Evolutionary conservation across 2,797 vertebrate genomes (phyloP).

Genomic region (Enteromius paludinosus): DNA sequence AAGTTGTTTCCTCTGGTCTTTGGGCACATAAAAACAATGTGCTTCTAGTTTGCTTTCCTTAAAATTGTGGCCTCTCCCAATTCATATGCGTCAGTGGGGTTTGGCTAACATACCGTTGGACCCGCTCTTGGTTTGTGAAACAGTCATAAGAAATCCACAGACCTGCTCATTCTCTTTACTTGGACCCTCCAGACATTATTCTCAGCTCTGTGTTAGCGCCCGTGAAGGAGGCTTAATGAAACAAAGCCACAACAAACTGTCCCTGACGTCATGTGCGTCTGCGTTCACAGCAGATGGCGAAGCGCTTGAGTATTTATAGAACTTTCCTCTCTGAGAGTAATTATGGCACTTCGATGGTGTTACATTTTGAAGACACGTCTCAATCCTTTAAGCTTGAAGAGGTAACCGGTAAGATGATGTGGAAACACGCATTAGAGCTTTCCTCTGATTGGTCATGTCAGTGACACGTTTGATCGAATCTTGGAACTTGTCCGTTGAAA

Average conservation of each 20-base stretch:
- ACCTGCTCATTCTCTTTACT: constrained; percentile 58
- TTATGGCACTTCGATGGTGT: constrained; percentile 35
- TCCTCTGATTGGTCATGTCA: constrained; percentile 3
- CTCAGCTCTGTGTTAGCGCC: constrained; percentile 46
- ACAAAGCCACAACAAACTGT: constrained; percentile 60
- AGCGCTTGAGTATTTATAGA: constrained; percentile 53
- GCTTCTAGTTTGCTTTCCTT: constrained; percentile 57
- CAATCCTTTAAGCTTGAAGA: not conserved
- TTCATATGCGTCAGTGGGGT: constrained; percentile 58
- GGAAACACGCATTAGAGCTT: not conserved
- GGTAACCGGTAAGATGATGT: constrained; percentile 6
- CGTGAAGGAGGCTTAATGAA: constrained; percentile 54
- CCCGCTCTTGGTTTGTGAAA: constrained; percentile 52
- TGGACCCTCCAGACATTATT: constrained; percentile 55
- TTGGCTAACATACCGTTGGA: constrained; percentile 53
- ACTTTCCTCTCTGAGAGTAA: constrained; percentile 53
- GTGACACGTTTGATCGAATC: not conserved
- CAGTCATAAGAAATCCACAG: constrained; percentile 57
- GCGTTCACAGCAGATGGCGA: constrained; percentile 52
- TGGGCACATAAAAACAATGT: constrained; percentile 53
- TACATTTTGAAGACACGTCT: constrained; percentile 25
- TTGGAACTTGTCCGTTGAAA: not conserved
- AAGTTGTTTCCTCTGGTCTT: constrained; percentile 54
- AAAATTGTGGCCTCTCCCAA: constrained; percentile 59
- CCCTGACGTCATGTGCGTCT: constrained; percentile 60